Base-by-base conservation (phyloP, 2,113 vertebrate species). In the Cyphomyrus discorhynchus region DNA sequence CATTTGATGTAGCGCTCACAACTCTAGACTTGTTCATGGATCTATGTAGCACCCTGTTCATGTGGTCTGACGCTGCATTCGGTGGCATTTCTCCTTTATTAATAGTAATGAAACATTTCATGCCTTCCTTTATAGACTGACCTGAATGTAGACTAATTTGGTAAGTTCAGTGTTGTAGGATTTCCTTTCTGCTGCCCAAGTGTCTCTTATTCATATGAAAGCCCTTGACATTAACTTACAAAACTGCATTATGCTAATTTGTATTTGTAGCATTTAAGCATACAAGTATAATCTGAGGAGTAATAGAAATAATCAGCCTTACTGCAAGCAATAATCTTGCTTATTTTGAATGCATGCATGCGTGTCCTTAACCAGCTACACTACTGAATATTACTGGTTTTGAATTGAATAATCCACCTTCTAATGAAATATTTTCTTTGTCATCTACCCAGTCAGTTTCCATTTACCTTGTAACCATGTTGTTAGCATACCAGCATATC, bases 101-200 rank as follows among this genome's bases (percentile, higher is more conserved):
- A 87, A 39, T 62, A 42, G 19, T 80, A 24, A 70, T 87, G 13
- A 86, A 15, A 35, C 35, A 21, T 90, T 88, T 31, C 84, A 87
- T 90, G 86, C 27, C 21, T 88, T 85, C 17, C 31, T 46, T 53
- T 80, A 19, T 89, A 93, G 92, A 21, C 89, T 77, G 92, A 93
- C 85, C 92, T 91, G 21, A 91, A 50, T 77, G 90, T 92, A 87
- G 93, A 93, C 89, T 92, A 88, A 92, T 74, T 47, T 1, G 74
- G 93, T 93, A 92, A 90, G 92, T 92, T 77, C 10, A 58, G 39
- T 86, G 53, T 49, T 88, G 77, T 46, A 83, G 39, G 45, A 24
- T 83, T 83, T 83, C 39, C 5, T 6, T n/a, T 46, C 21, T 45
- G 8, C 13, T 83, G 39, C 9, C 45, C 45, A 15, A 47, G 39